Evolutionary conservation across 2,888 invertebrate genomes (phyloP).

Genomic region (Orthosia gothica): DNA sequence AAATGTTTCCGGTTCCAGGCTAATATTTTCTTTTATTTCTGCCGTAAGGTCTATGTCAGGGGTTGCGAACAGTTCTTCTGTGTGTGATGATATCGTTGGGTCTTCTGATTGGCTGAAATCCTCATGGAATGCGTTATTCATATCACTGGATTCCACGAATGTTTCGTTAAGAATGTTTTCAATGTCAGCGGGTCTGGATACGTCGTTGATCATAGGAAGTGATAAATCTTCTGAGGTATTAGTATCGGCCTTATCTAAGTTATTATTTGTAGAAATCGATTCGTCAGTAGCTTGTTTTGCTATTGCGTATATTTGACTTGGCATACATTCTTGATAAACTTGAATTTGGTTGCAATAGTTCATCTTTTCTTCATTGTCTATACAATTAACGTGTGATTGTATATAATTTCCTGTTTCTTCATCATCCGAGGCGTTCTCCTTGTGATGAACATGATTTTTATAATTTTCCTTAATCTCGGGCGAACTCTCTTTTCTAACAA

Average conservation of each 20-base stretch:
- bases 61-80: slow-evolving; percentile 45
- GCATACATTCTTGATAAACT: slow-evolving; percentile 7
- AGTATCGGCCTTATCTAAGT: background rate
- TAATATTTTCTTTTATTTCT: slow-evolving; percentile 42
- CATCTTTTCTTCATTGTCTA: background rate
- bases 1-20: slow-evolving; percentile 24
- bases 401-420: background rate
- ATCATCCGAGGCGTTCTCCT: background rate
- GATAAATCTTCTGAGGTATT: slow-evolving; percentile 5
- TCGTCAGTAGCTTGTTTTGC: background rate
- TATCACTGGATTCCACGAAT: slow-evolving; percentile 70
- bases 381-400: background rate
- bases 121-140: slow-evolving; percentile 85
- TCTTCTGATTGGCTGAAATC: slow-evolving; percentile 64
- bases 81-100: slow-evolving; percentile 47
- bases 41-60: slow-evolving; percentile 47
- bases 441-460: background rate
- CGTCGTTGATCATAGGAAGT: slow-evolving; percentile 1
- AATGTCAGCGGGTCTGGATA: background rate
- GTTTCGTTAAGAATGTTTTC: slow-evolving; percentile 64
- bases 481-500: background rate
- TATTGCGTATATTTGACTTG: background rate
- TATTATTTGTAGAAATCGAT: background rate
- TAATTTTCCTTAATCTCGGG: background rate
- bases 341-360: slow-evolving; percentile 12